Evolutionary conservation across 2,797 vertebrate genomes (phyloP).

Genomic region (Hipposideros larvatus): DNA sequence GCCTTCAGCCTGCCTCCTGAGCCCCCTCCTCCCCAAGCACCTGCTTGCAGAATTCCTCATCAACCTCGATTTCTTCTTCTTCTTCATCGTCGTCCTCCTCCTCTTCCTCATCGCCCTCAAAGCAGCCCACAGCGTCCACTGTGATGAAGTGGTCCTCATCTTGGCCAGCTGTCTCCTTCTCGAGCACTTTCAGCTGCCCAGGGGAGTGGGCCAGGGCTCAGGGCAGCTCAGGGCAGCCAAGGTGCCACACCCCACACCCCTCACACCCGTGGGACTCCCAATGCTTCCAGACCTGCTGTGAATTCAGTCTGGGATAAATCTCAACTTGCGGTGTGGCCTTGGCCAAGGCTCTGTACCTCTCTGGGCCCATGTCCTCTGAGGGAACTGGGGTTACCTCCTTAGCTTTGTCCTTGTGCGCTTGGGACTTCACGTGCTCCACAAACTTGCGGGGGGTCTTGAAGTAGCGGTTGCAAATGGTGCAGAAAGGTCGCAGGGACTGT

Average conservation of each 20-base stretch:
- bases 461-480: constrained; percentile 94
- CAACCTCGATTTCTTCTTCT: constrained; percentile 85
- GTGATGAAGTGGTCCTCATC: constrained; percentile 92
- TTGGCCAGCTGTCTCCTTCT: constrained; percentile 90
- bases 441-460: constrained; percentile 96
- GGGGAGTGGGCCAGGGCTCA: not conserved
- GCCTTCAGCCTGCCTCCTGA: not conserved
- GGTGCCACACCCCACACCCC: not conserved
- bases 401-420: constrained; percentile 93
- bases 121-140: constrained; percentile 92
- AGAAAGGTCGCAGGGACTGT: constrained; percentile 92
- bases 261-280: not conserved
- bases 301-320: not conserved
- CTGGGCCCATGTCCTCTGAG: not conserved
- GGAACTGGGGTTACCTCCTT: constrained; percentile 89
- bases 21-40: constrained; percentile 55
- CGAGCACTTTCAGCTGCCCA: constrained; percentile 86
- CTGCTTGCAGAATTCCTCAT: constrained; percentile 86
- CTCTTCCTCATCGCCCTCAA: constrained; percentile 91
- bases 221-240: not conserved
- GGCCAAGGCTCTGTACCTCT: not conserved
- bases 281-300: not conserved
- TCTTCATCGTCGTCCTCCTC: constrained; percentile 89
- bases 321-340: not conserved
- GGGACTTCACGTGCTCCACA: constrained; percentile 95